Evolutionary conservation across 2,113 vertebrate genomes (phyloP).

Genomic region (Epinephelus moara): DNA sequence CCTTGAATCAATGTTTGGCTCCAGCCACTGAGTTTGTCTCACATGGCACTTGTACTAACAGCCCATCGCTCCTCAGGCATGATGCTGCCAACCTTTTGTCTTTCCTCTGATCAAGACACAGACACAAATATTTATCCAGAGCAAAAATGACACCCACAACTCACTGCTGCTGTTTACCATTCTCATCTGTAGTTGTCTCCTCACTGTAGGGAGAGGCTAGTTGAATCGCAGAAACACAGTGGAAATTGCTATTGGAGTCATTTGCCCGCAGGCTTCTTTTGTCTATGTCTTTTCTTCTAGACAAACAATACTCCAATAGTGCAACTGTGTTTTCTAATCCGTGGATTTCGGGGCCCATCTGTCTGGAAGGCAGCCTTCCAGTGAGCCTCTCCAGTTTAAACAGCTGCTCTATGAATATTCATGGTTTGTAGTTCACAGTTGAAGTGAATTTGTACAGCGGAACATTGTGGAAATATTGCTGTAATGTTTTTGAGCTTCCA

Average conservation of each 20-base stretch:
- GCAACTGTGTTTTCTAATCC: conserved; percentile 48
- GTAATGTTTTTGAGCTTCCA: background rate
- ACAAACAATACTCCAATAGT: conserved; percentile 30
- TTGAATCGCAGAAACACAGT: conserved; percentile 14
- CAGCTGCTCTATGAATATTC: conserved; percentile 58
- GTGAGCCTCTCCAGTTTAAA: conserved; percentile 31
- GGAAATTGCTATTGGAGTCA: conserved; percentile 14
- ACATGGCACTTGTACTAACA: background rate
- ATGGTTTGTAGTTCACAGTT: conserved; percentile 1
- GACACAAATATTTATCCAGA: conserved; percentile 46
- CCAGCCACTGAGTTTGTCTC: background rate
- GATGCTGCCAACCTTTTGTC: conserved; percentile 5
- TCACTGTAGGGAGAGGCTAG: background rate
- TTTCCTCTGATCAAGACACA: conserved; percentile 31
- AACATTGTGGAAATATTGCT: background rate
- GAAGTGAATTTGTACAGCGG: background rate
- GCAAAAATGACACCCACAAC: conserved; percentile 19
- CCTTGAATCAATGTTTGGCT: conserved; percentile 38
- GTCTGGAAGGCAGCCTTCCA: conserved; percentile 49
- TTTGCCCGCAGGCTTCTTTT: conserved; percentile 30
- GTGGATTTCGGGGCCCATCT: conserved; percentile 50
- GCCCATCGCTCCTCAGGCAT: background rate
- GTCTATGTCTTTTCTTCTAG: conserved; percentile 7
- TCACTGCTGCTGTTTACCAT: conserved; percentile 41
- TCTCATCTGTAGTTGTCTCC: conserved; percentile 18